Conservation (phyloP, 1,140 invertebrate species). For the Drosophila serrata region DNA sequence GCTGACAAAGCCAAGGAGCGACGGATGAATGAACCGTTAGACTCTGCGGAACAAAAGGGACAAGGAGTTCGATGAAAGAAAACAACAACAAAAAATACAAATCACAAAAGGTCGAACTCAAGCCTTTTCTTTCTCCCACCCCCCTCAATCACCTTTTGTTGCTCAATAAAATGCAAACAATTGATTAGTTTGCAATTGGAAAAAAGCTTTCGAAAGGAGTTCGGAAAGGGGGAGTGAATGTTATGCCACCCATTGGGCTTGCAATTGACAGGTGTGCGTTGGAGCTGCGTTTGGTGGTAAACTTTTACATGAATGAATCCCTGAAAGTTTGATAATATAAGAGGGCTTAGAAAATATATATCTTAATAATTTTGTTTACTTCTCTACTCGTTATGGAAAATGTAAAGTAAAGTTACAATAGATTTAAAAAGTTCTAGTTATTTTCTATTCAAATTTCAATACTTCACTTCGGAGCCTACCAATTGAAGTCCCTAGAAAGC, state of each 20-base stretch:
- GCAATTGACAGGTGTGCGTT: constrained; percentile 72
- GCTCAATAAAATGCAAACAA: constrained; percentile 82
- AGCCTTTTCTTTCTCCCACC: constrained; percentile 72
- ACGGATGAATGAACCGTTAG: constrained; percentile 49
- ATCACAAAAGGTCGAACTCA: constrained; percentile 78
- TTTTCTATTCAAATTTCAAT: not conserved
- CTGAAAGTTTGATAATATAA: not conserved
- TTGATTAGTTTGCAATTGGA: constrained; percentile 83
- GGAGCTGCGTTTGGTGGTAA: not conserved
- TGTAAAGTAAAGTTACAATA: not conserved
- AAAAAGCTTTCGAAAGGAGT: constrained; percentile 40
- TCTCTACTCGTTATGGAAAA: not conserved
- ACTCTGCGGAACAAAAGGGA: constrained; percentile 51
- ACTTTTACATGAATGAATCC: not conserved
- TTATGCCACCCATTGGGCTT: constrained; percentile 21
- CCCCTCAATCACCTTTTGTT: constrained; percentile 56
- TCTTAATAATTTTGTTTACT: not conserved
- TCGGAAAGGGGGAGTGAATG: constrained; percentile 33
- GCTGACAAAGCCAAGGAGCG: constrained; percentile 61
- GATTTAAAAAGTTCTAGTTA: not conserved
- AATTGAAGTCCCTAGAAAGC: too few species aligned
- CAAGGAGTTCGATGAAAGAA: constrained; percentile 24
- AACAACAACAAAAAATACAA: constrained; percentile 23
- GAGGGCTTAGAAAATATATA: too few species aligned
- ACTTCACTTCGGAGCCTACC: not conserved